phyloP scores from a whole-genome alignment of 2,888 invertebrate species.

The Hydraecia micacea region DNA sequence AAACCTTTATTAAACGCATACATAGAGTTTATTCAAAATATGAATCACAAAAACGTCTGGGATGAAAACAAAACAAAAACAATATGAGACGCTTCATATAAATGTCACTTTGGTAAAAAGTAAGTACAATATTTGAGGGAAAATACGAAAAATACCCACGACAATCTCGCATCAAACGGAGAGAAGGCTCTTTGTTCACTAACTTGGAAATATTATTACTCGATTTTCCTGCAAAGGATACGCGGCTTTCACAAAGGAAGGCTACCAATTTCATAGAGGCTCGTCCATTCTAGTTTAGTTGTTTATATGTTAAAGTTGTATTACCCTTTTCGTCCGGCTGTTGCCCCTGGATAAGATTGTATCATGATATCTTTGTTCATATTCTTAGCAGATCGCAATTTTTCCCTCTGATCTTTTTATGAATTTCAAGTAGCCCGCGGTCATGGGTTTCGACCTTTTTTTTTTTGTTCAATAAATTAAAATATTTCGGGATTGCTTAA shows the following conservation, averaged over 20 bases:
- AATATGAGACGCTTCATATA: slow-evolving; percentile 66
- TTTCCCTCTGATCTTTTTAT: slow-evolving; percentile 75
- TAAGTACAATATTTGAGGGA: slow-evolving; percentile 73
- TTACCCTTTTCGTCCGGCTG: slow-evolving; percentile 77
- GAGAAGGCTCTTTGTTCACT: slow-evolving; percentile 80
- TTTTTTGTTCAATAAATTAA: slow-evolving; percentile 52
- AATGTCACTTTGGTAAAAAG: slow-evolving; percentile 70
- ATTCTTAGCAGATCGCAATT: slow-evolving; percentile 71
- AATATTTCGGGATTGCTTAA: slow-evolving; percentile 35
- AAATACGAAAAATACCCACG: slow-evolving; percentile 78
- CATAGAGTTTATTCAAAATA: slow-evolving; percentile 50
- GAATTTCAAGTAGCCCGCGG: slow-evolving; percentile 74
- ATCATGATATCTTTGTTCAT: slow-evolving; percentile 72
- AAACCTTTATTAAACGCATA: slow-evolving; percentile 35
- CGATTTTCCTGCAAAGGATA: slow-evolving; percentile 82
- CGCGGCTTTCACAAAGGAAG: slow-evolving; percentile 74
- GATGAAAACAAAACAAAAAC: slow-evolving; percentile 57
- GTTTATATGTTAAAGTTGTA: slow-evolving; percentile 79
- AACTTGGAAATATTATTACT: slow-evolving; percentile 86
- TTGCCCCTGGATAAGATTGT: slow-evolving; percentile 73
- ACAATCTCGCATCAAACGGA: slow-evolving; percentile 78
- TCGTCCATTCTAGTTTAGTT: slow-evolving; percentile 79
- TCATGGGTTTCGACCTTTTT: slow-evolving; percentile 46
- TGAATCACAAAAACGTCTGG: slow-evolving; percentile 40
- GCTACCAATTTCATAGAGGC: slow-evolving; percentile 79